Base-by-base conservation (phyloP, 2,888 invertebrate genomes). In the Chromoteleia sp. region DNA sequence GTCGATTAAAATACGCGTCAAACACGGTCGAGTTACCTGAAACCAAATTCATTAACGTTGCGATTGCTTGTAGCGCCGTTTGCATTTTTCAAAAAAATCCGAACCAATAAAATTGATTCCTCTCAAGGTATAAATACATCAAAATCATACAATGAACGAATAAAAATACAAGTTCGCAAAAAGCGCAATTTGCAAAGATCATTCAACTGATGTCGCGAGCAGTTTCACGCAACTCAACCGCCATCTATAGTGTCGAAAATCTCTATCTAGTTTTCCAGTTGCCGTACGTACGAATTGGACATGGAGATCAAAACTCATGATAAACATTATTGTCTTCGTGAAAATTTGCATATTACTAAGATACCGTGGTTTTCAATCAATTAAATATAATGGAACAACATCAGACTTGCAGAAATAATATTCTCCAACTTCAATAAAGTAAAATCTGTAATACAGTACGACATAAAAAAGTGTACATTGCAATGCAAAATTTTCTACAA, bases 241-340 rank as follows among this genome's bases (percentile, higher is more conserved):
- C 25, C 25, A 54, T 58, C 39, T 58, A 21, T 39, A 30, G 14
- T 54, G 14, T 73, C 45, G 73, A 81, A 77, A 81, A 81, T 81
- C 76, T 77, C 67, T 81, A 73, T 76, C 73, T 73, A 73, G 77
- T 73, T 71, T 43, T 58, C n/a, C 30, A 29, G 36, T 43, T 52
- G 15, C 19, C 12, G 25, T 21, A 63, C 36, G 15, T 43, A 54
- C 10, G 29, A 56, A 33, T 50, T 29, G 50, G 15, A 59, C 14
- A 12, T 5, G 39, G 36, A 30, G 12, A 33, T 8, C 48, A 10
- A 41, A 48, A 15, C 2, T 63, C 12, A 14, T 25, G 5, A 52
- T 4, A 41, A 67, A 39, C 30, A 30, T 52, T 19, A 19, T 17
- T 19, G 7, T 19, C 5, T 10, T 45, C 33, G 14, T n/a, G 25